These are phyloP conservation scores for Eira barbara DNA, from an alignment of 2,113 vertebrate species.

Conservation along the genomic window DNA sequence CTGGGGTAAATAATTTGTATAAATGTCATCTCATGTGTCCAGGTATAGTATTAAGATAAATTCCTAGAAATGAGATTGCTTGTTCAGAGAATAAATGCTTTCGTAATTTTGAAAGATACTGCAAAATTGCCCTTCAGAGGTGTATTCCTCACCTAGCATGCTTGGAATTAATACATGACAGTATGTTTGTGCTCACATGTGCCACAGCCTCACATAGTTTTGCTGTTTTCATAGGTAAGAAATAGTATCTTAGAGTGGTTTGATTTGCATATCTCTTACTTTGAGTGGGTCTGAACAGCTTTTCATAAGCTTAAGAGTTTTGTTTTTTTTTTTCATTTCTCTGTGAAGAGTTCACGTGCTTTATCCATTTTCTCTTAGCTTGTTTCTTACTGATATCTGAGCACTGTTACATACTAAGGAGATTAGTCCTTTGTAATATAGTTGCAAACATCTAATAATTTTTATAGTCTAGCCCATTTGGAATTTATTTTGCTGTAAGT, in stretches of 20 bases:
- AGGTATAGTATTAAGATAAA: neutral
- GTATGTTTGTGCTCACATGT: neutral
- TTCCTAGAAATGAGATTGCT: neutral
- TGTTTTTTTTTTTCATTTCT: neutral
- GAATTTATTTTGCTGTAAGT: conserved; percentile 11
- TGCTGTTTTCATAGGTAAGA: neutral
- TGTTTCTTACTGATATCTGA: neutral
- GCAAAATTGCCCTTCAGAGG: neutral
- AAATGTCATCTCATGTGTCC: neutral
- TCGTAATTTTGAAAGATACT: neutral
- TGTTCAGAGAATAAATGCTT: conserved; percentile 3
- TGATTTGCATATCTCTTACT: neutral
- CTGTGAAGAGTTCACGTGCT: neutral
- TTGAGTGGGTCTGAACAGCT: neutral
- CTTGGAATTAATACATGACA: neutral
- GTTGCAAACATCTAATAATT: neutral
- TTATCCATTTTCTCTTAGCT: neutral
- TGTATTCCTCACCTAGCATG: neutral
- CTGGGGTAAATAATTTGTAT: neutral
- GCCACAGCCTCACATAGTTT: neutral
- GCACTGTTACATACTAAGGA: neutral
- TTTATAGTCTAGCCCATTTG: neutral
- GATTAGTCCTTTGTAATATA: neutral
- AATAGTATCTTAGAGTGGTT: neutral
- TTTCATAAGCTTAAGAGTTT: neutral